These are phyloP conservation scores for cat (Felis catus) DNA, from an alignment of 2,113 vertebrate genomes.

Conservation along the genomic window DNA sequence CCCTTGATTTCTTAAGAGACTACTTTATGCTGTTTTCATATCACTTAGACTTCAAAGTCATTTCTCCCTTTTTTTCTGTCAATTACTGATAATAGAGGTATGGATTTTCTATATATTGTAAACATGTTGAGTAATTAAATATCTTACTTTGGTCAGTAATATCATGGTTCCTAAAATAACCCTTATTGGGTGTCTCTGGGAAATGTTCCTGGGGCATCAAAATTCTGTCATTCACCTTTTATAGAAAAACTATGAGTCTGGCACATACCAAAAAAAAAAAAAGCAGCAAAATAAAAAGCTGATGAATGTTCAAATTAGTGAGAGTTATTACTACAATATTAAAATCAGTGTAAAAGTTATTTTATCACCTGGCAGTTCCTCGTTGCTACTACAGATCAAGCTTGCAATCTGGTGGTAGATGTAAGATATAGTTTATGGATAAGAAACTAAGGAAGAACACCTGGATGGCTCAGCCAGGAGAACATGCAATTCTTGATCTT, in stretches of 20 bases:
- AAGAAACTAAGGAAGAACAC: neutral
- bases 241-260: neutral
- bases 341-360: neutral
- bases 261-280: neutral
- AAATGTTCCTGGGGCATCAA: neutral
- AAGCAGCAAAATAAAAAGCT: neutral
- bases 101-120: neutral
- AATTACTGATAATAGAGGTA: neutral
- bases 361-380: neutral
- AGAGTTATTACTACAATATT: neutral
- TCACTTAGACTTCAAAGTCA: neutral
- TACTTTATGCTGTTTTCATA: neutral
- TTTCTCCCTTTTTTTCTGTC: neutral
- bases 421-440: neutral
- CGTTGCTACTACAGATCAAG: neutral
- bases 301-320: neutral
- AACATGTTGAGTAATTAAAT: neutral
- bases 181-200: neutral
- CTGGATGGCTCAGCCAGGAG: neutral
- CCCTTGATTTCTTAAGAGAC: neutral
- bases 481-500: neutral
- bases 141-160: neutral
- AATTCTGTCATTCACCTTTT: neutral
- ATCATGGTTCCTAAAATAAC: neutral
- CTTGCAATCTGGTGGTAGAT: neutral